phyloP scores from a whole-genome alignment of 2,888 invertebrate species.

The Monopis laevigella region DNA sequence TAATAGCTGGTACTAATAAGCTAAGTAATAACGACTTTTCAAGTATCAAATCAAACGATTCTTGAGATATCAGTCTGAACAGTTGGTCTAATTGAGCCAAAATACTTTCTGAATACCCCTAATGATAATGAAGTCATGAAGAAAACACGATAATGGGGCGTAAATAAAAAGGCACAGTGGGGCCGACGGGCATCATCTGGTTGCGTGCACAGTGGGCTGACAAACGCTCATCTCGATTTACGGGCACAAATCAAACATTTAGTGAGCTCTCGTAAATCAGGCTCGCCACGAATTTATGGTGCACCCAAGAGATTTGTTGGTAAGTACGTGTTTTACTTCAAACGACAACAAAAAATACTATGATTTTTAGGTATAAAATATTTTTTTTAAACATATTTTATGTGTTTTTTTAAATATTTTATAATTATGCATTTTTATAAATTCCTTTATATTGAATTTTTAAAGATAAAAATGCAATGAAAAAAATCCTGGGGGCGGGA shows the following conservation, averaged over 20 bases:
- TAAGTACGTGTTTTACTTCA: slow-evolving; percentile 18
- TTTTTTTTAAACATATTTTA: neutral
- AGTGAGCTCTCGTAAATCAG: slow-evolving; percentile 59
- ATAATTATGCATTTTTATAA: neutral
- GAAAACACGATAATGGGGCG: no score
- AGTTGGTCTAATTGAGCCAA: no score
- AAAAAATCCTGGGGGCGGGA: no score
- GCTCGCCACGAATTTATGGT: slow-evolving; percentile 49
- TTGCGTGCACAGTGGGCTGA: slow-evolving; percentile 24
- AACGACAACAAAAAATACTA: slow-evolving; percentile 21
- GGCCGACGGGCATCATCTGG: slow-evolving; percentile 30
- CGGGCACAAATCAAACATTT: slow-evolving; percentile 63
- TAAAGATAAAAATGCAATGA: neutral
- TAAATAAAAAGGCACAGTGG: neutral
- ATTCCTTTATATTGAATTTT: neutral
- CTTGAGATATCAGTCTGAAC: no score
- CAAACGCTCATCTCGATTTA: slow-evolving; percentile 63
- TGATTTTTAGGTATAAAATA: neutral
- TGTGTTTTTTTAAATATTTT: neutral
- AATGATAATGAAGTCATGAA: no score
- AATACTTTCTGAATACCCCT: no score
- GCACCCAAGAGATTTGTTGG: slow-evolving; percentile 24
- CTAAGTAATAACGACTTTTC: no score
- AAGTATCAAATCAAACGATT: no score
- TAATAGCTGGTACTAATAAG: no score